phyloP scores from a whole-genome alignment of 2,888 invertebrate species.

The Synergus umbraculus region DNA sequence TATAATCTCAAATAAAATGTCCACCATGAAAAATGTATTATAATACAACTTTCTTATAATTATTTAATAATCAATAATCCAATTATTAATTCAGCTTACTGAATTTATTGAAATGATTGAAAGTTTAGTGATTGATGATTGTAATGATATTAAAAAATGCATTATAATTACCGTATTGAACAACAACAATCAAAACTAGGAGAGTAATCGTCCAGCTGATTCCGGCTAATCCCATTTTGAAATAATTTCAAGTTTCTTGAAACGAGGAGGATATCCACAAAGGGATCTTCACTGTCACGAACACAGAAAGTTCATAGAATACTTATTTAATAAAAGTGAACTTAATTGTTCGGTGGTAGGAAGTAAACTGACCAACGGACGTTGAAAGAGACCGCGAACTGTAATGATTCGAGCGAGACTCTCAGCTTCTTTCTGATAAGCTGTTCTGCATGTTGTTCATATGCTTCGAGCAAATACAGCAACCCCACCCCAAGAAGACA shows the following conservation, averaged over 20 bases:
- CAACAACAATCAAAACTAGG: constrained; percentile 41
- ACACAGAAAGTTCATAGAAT: constrained; percentile 22
- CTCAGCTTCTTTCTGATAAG: constrained; percentile 51
- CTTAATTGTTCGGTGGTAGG: constrained; percentile 6
- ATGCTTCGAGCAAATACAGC: constrained; percentile 16
- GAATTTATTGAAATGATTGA: neutral
- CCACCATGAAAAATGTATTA: no score
- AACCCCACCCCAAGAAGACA: constrained; percentile 49
- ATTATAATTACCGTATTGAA: constrained; percentile 47
- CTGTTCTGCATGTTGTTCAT: constrained; percentile 45
- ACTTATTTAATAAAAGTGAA: neutral
- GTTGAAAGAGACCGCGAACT: constrained; percentile 42
- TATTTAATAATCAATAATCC: no score
- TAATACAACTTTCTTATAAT: no score
- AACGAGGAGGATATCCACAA: constrained; percentile 13
- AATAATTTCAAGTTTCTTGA: neutral
- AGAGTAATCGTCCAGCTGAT: constrained; percentile 44
- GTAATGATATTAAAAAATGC: neutral
- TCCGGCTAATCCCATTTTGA: constrained; percentile 36
- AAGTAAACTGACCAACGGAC: constrained; percentile 4
- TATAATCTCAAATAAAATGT: no score
- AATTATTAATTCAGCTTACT: no score
- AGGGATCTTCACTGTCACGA: constrained; percentile 27
- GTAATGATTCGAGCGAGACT: constrained; percentile 45
- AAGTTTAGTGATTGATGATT: neutral